A percentile compares a stretch with the other conserved stretches of the same genome.
Evolutionary conservation across 2,888 invertebrate genomes (phyloP).

Genomic region (Cerastoderma edule): DNA sequence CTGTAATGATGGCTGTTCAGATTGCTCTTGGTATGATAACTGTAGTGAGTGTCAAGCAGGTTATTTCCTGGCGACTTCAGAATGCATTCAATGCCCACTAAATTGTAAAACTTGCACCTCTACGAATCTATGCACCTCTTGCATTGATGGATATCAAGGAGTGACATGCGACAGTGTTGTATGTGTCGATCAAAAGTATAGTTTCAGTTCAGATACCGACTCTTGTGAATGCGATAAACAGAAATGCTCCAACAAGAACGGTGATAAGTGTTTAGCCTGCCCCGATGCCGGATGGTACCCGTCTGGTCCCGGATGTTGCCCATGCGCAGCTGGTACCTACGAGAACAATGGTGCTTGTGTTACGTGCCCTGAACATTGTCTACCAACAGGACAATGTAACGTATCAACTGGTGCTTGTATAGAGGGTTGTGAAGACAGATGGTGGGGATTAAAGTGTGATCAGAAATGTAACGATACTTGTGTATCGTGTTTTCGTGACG

Average conservation of each 20-base stretch:
- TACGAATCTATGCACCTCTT: neutral
- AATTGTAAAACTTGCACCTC: too few species aligned
- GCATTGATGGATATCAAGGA: neutral
- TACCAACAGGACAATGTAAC: neutral
- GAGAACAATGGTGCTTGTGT: neutral
- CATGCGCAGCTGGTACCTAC: neutral
- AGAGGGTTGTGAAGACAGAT: neutral
- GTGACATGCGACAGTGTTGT: neutral
- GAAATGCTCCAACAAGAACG: neutral
- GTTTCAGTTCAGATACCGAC: too few species aligned
- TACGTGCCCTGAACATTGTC: neutral
- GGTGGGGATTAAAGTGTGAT: constrained; percentile 2
- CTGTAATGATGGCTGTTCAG: too few species aligned
- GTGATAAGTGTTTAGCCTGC: neutral
- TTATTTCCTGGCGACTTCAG: too few species aligned
- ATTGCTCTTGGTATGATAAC: too few species aligned
- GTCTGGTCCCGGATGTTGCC: neutral
- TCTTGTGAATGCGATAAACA: neutral
- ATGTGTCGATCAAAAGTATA: too few species aligned
- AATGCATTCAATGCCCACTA: too few species aligned
- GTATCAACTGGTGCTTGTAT: neutral
- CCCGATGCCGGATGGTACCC: neutral
- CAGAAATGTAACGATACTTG: neutral
- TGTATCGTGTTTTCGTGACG: neutral
- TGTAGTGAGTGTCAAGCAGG: too few species aligned